Conservation (phyloP, 2,113 vertebrate species). For the Cololabis saira region DNA sequence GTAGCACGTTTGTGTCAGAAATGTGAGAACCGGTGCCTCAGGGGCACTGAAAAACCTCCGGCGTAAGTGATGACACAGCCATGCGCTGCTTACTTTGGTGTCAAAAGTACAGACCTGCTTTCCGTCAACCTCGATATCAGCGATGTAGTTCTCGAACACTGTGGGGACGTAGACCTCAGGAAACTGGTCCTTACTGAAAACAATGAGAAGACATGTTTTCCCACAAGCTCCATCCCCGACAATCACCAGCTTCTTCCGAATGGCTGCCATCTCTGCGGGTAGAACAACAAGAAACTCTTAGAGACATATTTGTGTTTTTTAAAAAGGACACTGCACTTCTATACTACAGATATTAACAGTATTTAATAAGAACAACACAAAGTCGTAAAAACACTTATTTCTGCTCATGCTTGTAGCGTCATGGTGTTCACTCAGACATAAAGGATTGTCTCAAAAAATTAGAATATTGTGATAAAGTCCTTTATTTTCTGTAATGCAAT, state of each 20-base stretch:
- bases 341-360: no score
- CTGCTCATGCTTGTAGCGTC: no score
- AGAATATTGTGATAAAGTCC: no score
- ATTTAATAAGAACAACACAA: no score
- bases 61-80: not conserved
- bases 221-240: constrained; percentile 97
- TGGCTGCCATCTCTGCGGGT: constrained; percentile 89
- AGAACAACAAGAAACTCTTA: not conserved
- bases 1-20: no score
- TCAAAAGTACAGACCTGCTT: constrained; percentile 88
- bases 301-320: not conserved
- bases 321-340: no score
- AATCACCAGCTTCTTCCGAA: constrained; percentile 98
- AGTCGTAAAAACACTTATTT: no score
- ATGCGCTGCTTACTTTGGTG: rapidly evolving
- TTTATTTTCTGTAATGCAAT: no score
- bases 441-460: no score
- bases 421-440: no score
- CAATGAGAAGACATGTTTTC: constrained; percentile 97
- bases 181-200: constrained; percentile 99
- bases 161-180: constrained; percentile 97
- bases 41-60: not conserved
- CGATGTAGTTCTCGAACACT: constrained; percentile 98
- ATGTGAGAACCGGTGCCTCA: no score
- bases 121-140: constrained; percentile 95